A percentile compares a stretch with the other conserved stretches of the same genome.
phyloP scores from a whole-genome alignment of 2,888 invertebrate genomes.

The Physocephala rufipes region DNA sequence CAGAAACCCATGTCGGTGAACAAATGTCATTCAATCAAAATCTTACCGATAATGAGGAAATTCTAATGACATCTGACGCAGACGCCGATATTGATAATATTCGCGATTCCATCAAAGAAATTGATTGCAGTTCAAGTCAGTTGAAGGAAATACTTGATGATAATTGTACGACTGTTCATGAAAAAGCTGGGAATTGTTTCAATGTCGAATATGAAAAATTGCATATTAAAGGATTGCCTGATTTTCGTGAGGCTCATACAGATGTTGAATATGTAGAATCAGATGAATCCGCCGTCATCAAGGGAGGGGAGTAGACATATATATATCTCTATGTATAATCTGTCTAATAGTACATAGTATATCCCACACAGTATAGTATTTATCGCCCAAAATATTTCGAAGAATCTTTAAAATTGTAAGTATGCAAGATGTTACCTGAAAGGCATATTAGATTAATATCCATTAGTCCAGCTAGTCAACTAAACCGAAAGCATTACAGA shows the following conservation, averaged over 20 bases:
- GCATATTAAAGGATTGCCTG: slow-evolving; percentile 68
- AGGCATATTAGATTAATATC: no score
- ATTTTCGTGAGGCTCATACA: slow-evolving; percentile 65
- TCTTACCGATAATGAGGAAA: slow-evolving; percentile 67
- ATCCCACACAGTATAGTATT: no score
- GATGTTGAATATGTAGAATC: slow-evolving; percentile 69
- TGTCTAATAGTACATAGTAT: background rate
- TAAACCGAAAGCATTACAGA: no score
- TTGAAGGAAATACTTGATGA: slow-evolving; percentile 66
- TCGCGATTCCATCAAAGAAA: slow-evolving; percentile 33
- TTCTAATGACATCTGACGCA: slow-evolving; percentile 65
- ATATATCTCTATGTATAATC: no score
- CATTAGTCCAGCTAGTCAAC: no score
- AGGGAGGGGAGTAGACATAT: slow-evolving; percentile 53
- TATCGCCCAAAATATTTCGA: slow-evolving; percentile 26
- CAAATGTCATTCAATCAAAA: slow-evolving; percentile 44
- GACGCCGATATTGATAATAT: slow-evolving; percentile 58
- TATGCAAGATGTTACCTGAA: slow-evolving; percentile 3
- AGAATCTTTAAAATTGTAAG: slow-evolving; percentile 21
- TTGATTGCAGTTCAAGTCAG: slow-evolving; percentile 53
- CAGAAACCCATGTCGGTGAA: background rate
- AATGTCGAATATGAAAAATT: slow-evolving; percentile 67
- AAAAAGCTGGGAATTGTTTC: slow-evolving; percentile 65
- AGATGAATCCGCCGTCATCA: slow-evolving; percentile 58
- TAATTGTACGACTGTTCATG: slow-evolving; percentile 65